Evolutionary conservation across 2,888 invertebrate genomes (phyloP), one percentile per base, ranked within the genome.

Genomic region (Stegophylla sp.): DNA sequence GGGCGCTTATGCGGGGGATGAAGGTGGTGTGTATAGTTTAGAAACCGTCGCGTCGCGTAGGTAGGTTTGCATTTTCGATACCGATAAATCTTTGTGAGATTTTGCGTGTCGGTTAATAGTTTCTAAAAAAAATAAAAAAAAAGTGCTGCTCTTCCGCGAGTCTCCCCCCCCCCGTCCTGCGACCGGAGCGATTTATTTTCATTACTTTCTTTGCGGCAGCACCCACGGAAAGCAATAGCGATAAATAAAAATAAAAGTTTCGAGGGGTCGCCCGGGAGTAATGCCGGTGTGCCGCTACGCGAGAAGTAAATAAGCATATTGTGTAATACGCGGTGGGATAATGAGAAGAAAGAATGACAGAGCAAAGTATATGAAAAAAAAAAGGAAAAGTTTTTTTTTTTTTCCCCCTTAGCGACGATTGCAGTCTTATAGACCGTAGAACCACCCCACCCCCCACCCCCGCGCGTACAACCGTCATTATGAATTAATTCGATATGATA

Each of bases 401-500:
- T 34, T 7, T 34, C 53, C 20, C 20, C 20, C 23, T 15, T n/a
- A n/a, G 17, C 56, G 43, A 7, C 43, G 43, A 74, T 48, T 26
- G n/a, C n/a, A n/a, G 48, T 74, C 48, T 74, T 63, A 73, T 61
- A 48, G n/a, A n/a, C n/a, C n/a, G n/a, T n/a, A n/a, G n/a, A n/a
- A n/a, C n/a, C n/a, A n/a, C n/a, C n/a, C n/a, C n/a, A n/a, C n/a
- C n/a, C n/a, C n/a, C n/a, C 43, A 56, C 26, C 23, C 9, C n/a
- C 20, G 5, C 20, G 5, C 67, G 9, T 56, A 26, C 45, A 10
- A 28, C 26, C 56, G 28, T 56, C 56, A 20, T 56, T 76, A 56
- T 20, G 77, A 77, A 77, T 77, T 77, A 77, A 77, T 77, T 77
- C 45, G 26, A 59, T 77, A 77, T 67, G 56, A 77, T 67, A 77